These are phyloP conservation scores for Macroglossus sobrinus DNA, from an alignment of 2,113 vertebrate species.

Conservation along the genomic window DNA sequence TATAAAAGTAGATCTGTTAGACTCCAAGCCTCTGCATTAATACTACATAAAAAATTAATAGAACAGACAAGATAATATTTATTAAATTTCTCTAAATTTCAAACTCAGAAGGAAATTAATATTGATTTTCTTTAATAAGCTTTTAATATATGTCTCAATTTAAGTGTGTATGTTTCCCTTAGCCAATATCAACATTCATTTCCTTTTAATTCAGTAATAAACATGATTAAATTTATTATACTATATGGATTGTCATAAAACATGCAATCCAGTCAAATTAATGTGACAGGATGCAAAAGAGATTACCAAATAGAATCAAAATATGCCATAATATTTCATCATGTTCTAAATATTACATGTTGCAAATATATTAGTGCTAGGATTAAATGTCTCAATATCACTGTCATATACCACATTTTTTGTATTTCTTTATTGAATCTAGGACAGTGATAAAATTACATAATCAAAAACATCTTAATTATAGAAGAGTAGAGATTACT, in stretches of 20 bases:
- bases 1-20: background rate
- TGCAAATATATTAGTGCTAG: constrained; percentile 74
- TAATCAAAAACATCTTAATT: constrained; percentile 61
- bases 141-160: constrained; percentile 55
- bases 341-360: constrained; percentile 76
- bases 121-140: constrained; percentile 37
- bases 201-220: constrained; percentile 76
- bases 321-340: constrained; percentile 83
- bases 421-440: constrained; percentile 71
- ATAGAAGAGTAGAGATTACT: constrained; percentile 37
- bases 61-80: background rate
- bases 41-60: constrained; percentile 11
- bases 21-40: background rate
- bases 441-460: constrained; percentile 57
- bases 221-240: constrained; percentile 80
- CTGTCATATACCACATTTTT: constrained; percentile 70
- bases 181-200: constrained; percentile 70
- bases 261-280: constrained; percentile 80
- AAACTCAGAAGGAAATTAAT: constrained; percentile 23
- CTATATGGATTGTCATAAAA: constrained; percentile 79
- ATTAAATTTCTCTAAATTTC: constrained; percentile 16
- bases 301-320: constrained; percentile 81
- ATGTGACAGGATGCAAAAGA: constrained; percentile 80
- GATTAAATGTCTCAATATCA: constrained; percentile 74
- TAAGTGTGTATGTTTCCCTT: constrained; percentile 57